Evolutionary conservation across 37 sponge, comb jelly and placozoan genomes (phyloP), one percentile per base, ranked within the genome.

Genomic region (Crambe crambe): DNA sequence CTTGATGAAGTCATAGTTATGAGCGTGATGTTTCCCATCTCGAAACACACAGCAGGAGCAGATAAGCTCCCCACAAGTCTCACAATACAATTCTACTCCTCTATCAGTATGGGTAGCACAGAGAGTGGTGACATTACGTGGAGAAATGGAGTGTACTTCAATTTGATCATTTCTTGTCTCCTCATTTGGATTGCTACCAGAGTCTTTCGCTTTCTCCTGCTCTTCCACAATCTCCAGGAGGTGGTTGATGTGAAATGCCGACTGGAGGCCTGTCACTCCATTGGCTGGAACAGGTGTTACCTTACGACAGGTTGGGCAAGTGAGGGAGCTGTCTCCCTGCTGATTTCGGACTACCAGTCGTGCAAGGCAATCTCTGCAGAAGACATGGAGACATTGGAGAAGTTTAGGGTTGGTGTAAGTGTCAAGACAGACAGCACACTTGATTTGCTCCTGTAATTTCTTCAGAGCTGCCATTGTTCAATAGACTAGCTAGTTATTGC

Each of bases 331-430:
- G 29, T 40, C 29, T 26, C 42, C 31, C 54, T 47, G 73, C 66
- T 29, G 73, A 10, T 72, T 12, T 3, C 31, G 30, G 30, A 43
- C 54, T 4, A 58, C 58, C 18, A 75, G 56, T 36, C 22, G 22
- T 23, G 10, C 31, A 30, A 75, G 59, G 37, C 75, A 75, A 9
- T 58, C 21, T 36, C 51, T 58, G 60, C 75, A 75, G 23, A 37
- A 75, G 37, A 75, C 75, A 58, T 75, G 75, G 75, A 54, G 32
- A 23, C 75, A 75, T n/a, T 75, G 75, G 23, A 75, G 75, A 23
- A 75, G 35, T 58, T 75, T 75, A 59, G 75, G 75, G 35, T 75
- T 17, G 36, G 20, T 75, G 75, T 59, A 75, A 21, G 75, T 37
- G 36, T 58, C 60, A 17, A 57, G 60, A 27, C 75, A 75, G 75